These are phyloP conservation scores for Sarcophaga variegata DNA, from an alignment of 2,888 invertebrate species.

Conservation along the genomic window DNA sequence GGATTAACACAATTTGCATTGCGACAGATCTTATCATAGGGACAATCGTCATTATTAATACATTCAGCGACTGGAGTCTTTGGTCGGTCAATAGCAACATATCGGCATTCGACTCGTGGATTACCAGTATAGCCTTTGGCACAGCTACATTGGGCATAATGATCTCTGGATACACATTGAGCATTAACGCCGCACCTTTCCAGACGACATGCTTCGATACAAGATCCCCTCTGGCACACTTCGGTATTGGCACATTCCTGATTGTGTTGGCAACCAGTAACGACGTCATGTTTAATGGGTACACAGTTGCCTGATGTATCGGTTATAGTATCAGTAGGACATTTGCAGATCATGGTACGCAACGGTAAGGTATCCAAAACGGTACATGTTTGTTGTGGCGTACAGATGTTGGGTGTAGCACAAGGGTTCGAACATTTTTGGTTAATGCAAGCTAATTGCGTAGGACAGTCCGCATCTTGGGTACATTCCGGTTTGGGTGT, in stretches of 20 bases:
- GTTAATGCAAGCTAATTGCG: constrained; percentile 90
- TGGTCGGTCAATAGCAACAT: constrained; percentile 73
- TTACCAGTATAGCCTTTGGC: constrained; percentile 90
- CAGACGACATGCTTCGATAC: constrained; percentile 90
- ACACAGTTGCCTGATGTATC: constrained; percentile 89
- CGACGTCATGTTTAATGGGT: constrained; percentile 83
- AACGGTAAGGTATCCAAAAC: constrained; percentile 90
- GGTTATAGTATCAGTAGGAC: constrained; percentile 90
- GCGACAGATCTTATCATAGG: constrained; percentile 87
- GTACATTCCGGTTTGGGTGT: constrained; percentile 85
- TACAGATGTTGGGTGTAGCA: constrained; percentile 87
- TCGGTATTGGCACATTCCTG: constrained; percentile 89
- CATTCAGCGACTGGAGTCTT: constrained; percentile 85
- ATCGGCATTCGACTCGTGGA: constrained; percentile 89
- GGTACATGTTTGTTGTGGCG: constrained; percentile 89
- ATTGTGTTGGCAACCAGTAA: constrained; percentile 87
- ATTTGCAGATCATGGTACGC: constrained; percentile 92
- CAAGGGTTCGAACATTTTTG: constrained; percentile 90
- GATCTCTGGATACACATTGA: constrained; percentile 88
- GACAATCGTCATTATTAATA: constrained; percentile 89
- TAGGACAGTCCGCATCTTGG: constrained; percentile 89
- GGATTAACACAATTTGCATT: constrained; percentile 91
- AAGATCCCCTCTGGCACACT: constrained; percentile 89
- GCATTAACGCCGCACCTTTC: constrained; percentile 92
- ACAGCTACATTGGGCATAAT: constrained; percentile 90